A percentile compares a stretch with the other conserved stretches of the same genome.
phyloP scores from a whole-genome alignment of 2,797 vertebrate species.

The Microhierax caerulescens region DNA sequence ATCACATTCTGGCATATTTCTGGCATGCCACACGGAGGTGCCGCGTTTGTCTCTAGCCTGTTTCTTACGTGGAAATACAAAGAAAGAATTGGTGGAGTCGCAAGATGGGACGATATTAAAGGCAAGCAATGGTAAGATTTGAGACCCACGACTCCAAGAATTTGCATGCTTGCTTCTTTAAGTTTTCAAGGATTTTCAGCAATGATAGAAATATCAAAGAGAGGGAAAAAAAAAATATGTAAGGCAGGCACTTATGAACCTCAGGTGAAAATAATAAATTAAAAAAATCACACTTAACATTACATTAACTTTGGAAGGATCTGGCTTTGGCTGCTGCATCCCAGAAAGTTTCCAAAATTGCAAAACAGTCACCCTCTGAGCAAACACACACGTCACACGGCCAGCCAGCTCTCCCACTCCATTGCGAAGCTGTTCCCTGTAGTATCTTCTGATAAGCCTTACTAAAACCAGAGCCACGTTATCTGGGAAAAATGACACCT shows the following conservation, averaged over 20 bases:
- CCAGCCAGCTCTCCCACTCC: not conserved
- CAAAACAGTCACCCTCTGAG: constrained; percentile 30
- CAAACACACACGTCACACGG: not conserved
- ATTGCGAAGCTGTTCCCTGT: not conserved
- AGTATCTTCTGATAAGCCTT: constrained; percentile 8
- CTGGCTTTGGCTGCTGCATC: not conserved
- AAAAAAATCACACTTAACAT: not conserved
- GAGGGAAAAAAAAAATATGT: not conserved
- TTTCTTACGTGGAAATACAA: not conserved
- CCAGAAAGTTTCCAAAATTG: constrained; percentile 57
- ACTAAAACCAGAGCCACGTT: constrained; percentile 46
- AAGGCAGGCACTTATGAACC: not conserved
- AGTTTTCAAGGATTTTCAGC: not conserved
- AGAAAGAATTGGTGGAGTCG: not conserved
- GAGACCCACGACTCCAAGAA: not conserved
- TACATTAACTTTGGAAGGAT: not conserved
- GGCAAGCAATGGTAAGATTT: not conserved
- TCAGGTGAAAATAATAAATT: not conserved
- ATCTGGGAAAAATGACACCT: constrained; percentile 56
- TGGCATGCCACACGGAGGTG: not conserved
- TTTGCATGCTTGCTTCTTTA: not conserved
- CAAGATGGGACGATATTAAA: not conserved
- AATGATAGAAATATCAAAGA: not conserved
- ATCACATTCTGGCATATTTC: not conserved
- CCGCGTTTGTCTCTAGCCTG: rapidly evolving